Base-by-base conservation (phyloP, 2,113 vertebrate genomes). In the Sakesphorus luctuosus region DNA sequence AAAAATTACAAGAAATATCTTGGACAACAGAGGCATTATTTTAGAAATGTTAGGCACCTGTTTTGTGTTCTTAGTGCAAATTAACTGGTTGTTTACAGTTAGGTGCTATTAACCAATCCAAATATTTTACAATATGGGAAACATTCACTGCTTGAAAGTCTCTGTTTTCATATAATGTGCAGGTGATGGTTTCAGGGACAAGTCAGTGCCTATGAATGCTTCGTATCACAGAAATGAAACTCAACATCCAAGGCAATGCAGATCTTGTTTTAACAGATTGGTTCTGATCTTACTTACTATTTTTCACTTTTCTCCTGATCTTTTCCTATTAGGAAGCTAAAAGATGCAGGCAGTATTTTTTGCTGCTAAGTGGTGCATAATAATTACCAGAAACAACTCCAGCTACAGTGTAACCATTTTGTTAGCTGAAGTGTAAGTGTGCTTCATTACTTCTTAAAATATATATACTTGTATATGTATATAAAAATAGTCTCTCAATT, bases 401-500 rank as follows among this genome's bases (percentile, higher is more conserved):
- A 93, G 93, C 89, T 91, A 94, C 59, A 74, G 50, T 50, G 81
- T 90, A 89, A 92, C 65, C 2, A 88, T 91, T 92, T 91, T 86
- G 58, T 92, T 92, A 95, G 83, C 76, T 81, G 83, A 97, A 91
- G 62, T 93, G 23, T 92, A 95, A 94, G 85, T 95, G 95, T 95
- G 93, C 88, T 96, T 90, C 92, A 36, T 85, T 91, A 71, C 59
- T 93, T 93, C 85, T 91, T 91, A 95, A 96, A 95, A 95, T 94
- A 93, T 59, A 96, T 90, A 90, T 88, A 79, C 40, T 85, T 88
- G 63, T 89, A 94, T 59, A 95, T 1, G 13, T 88, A 84, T 97
- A 97, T 63, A 96, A 96, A 97, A 96, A 97, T 96, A 95, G 40
- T 95, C 36, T 90, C 87, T 96, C 78, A 92, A 94, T 97, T 97